Percentiles rank a stretch among this genome's conserved stretches.
These are phyloP conservation scores for Rattus rattus DNA, from an alignment of 2,113 vertebrate genomes.

Conservation along the genomic window DNA sequence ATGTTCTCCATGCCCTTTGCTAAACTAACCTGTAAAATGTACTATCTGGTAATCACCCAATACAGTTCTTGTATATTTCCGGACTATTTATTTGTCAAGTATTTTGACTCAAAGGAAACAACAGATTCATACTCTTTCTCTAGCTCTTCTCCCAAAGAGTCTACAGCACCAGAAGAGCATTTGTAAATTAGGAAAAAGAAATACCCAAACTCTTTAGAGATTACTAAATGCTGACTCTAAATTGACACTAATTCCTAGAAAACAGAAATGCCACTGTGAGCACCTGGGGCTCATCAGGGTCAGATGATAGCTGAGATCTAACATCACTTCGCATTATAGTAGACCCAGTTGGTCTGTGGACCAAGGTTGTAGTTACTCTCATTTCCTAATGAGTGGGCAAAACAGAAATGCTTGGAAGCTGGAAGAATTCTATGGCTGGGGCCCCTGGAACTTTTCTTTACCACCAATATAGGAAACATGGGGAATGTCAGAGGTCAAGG, in stretches of 20 bases:
- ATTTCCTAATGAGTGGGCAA: background rate
- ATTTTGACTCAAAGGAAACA: conserved; percentile 18
- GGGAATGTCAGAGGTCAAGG: background rate
- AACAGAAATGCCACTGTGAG: background rate
- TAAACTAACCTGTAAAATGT: conserved; percentile 56
- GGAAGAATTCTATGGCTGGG: background rate
- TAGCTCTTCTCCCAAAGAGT: background rate
- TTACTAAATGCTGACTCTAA: background rate
- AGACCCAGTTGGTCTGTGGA: background rate
- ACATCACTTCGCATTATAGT: background rate
- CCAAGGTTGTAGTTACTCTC: background rate
- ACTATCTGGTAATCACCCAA: conserved; percentile 15
- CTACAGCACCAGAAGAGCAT: background rate
- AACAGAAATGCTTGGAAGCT: background rate
- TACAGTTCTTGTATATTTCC: background rate
- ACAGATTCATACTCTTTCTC: background rate
- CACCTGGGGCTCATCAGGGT: background rate
- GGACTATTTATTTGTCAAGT: conserved; percentile 34
- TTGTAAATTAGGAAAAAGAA: background rate
- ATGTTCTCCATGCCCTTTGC: background rate
- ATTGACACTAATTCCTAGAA: conserved; percentile 1
- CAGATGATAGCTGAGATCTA: background rate
- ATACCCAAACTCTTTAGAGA: background rate
- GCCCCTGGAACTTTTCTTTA: background rate
- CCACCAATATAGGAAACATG: background rate